phyloP scores from a whole-genome alignment of 2,113 vertebrate genomes.

The Chionodraco myersi region DNA sequence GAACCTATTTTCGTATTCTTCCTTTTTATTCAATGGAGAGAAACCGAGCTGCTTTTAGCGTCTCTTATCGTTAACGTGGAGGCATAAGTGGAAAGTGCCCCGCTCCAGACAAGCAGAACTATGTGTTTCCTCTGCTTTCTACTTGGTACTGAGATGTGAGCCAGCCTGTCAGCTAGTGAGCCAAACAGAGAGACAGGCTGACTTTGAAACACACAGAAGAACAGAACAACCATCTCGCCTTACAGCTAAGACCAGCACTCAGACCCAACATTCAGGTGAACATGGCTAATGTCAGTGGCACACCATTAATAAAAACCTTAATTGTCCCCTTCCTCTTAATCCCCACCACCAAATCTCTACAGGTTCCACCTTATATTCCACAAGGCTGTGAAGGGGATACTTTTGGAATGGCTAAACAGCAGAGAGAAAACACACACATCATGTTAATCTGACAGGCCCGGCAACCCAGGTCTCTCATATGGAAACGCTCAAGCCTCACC shows the following conservation, averaged over 20 bases:
- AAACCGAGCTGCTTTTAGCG: constrained; percentile 59
- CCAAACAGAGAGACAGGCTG: constrained; percentile 53
- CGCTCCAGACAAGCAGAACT: constrained; percentile 66
- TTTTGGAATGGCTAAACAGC: constrained; percentile 42
- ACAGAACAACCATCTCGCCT: constrained; percentile 68
- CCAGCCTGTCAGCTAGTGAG: constrained; percentile 58
- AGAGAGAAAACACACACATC: constrained; percentile 68
- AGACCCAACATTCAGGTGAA: constrained; percentile 58
- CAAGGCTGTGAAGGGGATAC: constrained; percentile 43
- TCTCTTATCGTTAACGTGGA: constrained; percentile 58
- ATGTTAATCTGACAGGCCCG: constrained; percentile 72
- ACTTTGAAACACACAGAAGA: constrained; percentile 51
- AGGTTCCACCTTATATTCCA: constrained; percentile 49
- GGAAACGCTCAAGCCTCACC: constrained; percentile 75
- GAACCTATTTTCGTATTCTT: constrained; percentile 8
- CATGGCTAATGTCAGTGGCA: constrained; percentile 72
- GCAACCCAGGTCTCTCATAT: constrained; percentile 62
- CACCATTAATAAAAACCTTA: constrained; percentile 74
- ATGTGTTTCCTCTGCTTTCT: constrained; percentile 65
- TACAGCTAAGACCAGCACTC: constrained; percentile 54
- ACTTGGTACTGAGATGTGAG: constrained; percentile 64
- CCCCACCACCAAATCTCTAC: constrained; percentile 41
- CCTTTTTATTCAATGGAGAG: constrained; percentile 5
- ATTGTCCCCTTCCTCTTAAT: constrained; percentile 67
- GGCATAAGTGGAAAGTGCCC: constrained; percentile 48